Base-by-base conservation (phyloP, 1,140 invertebrate species). In the Helicoverpa armigera region DNA sequence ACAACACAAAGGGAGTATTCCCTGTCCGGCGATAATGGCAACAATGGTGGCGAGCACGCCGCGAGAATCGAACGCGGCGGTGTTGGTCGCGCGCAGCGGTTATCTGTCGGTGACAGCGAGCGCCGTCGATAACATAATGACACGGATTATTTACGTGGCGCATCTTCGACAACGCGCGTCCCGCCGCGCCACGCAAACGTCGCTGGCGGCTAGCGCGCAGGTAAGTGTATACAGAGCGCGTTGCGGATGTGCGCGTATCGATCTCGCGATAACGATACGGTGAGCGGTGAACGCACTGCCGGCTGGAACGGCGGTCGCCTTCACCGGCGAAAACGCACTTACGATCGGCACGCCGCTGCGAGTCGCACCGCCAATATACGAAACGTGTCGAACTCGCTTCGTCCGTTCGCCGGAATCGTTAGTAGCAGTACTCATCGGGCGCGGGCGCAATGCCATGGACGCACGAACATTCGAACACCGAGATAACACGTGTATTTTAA, bases 251-350 rank as follows among this genome's bases (percentile, higher is more conserved):
- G 83, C 80, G 82, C 84, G 86, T 90, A 91, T 92, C 89, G 90
- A 94, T 94, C 91, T 87, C 82, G 88, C 85, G 89, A 94, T 92
- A 90, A 92, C 86, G 89, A 90, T 87, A 89, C 86, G 88, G 83
- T 79, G 85, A 87, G 87, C 90, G 91, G 89, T 89, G 87, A 92
- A 90, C 89, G 91, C 89, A 91, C 89, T 86, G 78, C 80, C 80
- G 80, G 69, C 63, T 80, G 80, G 72, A 84, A 75, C 80, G 80
- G 85, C 88, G 87, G 88, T 89, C 82, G 88, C 90, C 90, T 93
- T 93, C 90, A 82, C 54, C 82, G 84, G 82, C 83, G 88, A 88
- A 89, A 88, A 89, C 86, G 88, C 86, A 85, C 89, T 90, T 86
- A 86, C 85, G 83, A 85, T 74, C 81, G 65, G 82, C 82, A 84